These are phyloP conservation scores for Clinocottus analis DNA, from an alignment of 2,113 vertebrate species.

Conservation along the genomic window DNA sequence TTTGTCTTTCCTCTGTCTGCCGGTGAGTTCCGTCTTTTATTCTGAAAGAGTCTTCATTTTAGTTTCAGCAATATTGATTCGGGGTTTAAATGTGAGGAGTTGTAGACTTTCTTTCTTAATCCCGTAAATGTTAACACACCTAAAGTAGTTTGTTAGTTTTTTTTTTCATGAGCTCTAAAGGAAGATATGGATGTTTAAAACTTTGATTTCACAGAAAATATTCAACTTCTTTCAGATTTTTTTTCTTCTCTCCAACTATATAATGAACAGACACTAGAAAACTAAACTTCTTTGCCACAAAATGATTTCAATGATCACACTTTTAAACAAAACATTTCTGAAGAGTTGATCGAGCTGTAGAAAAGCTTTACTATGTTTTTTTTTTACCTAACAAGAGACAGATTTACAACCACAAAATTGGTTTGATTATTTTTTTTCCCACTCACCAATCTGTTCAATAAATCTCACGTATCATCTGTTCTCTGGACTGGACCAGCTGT, in stretches of 20 bases:
- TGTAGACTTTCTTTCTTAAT: background rate
- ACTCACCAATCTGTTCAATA: background rate
- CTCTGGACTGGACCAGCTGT: constrained; percentile 9
- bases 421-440: background rate
- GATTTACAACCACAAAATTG: background rate
- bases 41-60: background rate
- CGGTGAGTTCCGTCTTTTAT: constrained; percentile 14
- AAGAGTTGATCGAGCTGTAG: background rate
- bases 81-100: background rate
- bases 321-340: background rate
- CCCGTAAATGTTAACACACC: background rate
- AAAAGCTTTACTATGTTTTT: background rate
- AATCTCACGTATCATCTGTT: background rate
- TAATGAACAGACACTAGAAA: background rate
- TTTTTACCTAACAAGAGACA: background rate
- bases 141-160: background rate
- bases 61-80: background rate
- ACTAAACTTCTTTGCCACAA: background rate
- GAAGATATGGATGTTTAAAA: background rate
- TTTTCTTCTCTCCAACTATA: background rate
- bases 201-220: background rate
- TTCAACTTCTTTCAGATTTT: background rate
- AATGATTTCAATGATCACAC: too few relatives aligned
- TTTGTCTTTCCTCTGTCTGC: background rate
- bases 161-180: too few relatives aligned